Evolutionary conservation across 2,113 vertebrate genomes (phyloP), one percentile per base, ranked within the genome.

Genomic region (Paramisgurnus dabryanus): DNA sequence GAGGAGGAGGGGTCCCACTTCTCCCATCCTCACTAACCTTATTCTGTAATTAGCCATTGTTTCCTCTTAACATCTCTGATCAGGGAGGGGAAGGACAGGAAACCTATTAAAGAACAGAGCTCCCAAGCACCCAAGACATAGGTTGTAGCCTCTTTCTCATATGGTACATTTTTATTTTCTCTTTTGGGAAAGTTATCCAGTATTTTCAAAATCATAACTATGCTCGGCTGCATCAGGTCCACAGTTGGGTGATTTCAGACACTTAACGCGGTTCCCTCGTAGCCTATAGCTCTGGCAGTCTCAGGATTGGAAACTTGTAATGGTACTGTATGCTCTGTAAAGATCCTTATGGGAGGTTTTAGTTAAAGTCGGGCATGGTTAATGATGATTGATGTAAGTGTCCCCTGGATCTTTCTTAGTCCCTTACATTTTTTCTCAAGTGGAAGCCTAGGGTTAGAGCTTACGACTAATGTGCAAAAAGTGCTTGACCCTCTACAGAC

Each of bases 11-110:
- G 76, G 60, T 88, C 83, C 86, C 88, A 85, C 50, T 84, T 80
- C 85, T 86, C 74, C 88, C 83, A 83, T 81, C 86, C 86, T 80
- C 80, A 77, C 87, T 87, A 86, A 89, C 89, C 88, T 85, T 83
- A 85, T 89, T 89, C 87, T 88, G 86, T 90, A 89, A 89, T 90
- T 90, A 89, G 87, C 85, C 70, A 77, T 76, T 84, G 87, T 86
- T 88, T 89, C 86, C 86, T 87, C 86, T 86, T 85, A 80, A 83
- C 87, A 83, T 22, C 83, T 79, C 73, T 71, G 84, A 82, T 86
- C 75, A 83, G 80, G 85, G 82, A 83, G 68, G 83, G 76, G 71
- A 81, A 80, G 67, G 69, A 53, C 73, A 80, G 69, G 83, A 80
- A 84, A 82, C 82, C 82, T 79, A 86, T 83, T 86, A 86, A 79